phyloP scores from a whole-genome alignment of 2,113 vertebrate species.

The Eidolon helvum region DNA sequence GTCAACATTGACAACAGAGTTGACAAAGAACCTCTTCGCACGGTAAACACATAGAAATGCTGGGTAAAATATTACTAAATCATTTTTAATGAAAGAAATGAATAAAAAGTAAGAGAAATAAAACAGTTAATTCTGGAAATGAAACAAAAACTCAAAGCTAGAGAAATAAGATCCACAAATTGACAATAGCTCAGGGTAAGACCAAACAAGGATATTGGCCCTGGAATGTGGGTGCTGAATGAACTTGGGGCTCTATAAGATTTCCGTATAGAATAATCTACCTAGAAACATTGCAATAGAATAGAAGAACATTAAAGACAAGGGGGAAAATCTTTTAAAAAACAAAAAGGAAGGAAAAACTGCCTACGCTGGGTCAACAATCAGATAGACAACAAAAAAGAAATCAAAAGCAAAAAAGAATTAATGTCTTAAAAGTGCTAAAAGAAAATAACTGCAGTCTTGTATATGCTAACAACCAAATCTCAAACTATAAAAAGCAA shows the following conservation, averaged over 20 bases:
- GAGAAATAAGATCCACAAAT: not conserved
- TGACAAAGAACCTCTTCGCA: not conserved
- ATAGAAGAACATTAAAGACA: not conserved
- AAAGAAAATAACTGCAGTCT: not conserved
- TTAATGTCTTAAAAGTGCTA: not conserved
- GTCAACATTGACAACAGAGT: not conserved
- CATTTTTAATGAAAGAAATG: not conserved
- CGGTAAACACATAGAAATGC: not conserved
- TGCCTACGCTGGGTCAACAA: not conserved
- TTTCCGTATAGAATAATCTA: not conserved
- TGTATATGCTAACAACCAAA: not conserved
- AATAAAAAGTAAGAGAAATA: not conserved
- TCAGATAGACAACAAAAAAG: not conserved
- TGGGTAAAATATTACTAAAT: not conserved
- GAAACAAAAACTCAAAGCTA: constrained; percentile 2
- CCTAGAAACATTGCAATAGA: not conserved
- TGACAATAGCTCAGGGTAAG: not conserved
- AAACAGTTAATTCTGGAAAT: constrained; percentile 13
- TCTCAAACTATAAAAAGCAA: not conserved
- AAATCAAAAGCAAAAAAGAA: not conserved
- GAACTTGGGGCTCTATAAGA: not conserved
- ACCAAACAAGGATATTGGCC: not conserved
- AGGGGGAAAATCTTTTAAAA: not conserved
- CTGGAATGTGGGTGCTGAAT: not conserved
- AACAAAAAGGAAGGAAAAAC: not conserved